Evolutionary conservation across 2,797 vertebrate genomes (phyloP), one percentile per base, ranked within the genome.

Genomic region (Setipinna tenuifilis): DNA sequence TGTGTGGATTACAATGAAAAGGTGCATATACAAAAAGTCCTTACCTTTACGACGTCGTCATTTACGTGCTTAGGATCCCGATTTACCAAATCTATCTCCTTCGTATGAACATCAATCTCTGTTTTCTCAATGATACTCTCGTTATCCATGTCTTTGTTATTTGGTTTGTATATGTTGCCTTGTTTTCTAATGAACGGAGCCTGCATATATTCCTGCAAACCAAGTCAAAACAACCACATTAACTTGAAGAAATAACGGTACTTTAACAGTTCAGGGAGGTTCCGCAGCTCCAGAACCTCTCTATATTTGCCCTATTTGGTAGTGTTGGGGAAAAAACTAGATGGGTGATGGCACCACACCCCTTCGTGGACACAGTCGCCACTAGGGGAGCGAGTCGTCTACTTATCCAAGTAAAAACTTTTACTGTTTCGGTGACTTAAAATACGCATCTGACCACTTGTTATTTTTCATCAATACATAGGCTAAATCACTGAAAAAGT

Each of bases 91-190:
- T 99, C 98, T 83, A 99, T 99, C 94, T 99, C 98, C 87, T 99
- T 99, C 88, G 98, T 99, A 94, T 98, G 98, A 88, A 97, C 91
- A 84, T 99, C 98, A 28, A 94, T 95, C 94, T 97, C 87, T 71
- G 95, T 94, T 90, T 98, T 98, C 93, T 98, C 98, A 92, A 95
- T 96, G 90, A 97, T 82, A 83, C 94, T 96, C 65, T 99, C 98
- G 92, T 97, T 98, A 88, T 98, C 97, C 97, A 99, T 99, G 92
- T 95, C 95, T 94, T 97, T 98, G 95, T 99, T 99, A 94, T 99
- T 98, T 54, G 98, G 98, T 90, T 98, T 99, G 94, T 99, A 99
- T 91, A 99, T 99, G 95, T 99, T 99, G 90, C 98, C 98, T 93
- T 99, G 97, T 87, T 99, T 98, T 93, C 98, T 94, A 91, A 97